Conservation (phyloP, 1,140 invertebrate species). For the Conus ventricosus region DNA sequence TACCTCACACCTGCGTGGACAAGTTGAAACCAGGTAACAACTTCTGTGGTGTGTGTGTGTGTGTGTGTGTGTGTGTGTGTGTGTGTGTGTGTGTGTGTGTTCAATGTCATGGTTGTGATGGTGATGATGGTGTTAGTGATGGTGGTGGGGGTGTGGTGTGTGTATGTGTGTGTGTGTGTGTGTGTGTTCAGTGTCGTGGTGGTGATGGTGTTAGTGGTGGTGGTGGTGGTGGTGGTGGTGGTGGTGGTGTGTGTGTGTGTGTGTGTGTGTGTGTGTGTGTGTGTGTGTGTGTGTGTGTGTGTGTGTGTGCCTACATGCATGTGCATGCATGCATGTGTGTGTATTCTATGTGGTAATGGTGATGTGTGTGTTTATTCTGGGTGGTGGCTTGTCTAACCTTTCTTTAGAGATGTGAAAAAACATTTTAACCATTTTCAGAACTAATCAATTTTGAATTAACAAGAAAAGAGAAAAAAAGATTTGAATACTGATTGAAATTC, state of each 20-base stretch:
- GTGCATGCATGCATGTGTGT: not conserved
- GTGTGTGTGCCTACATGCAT: not conserved
- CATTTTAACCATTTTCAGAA: too few species aligned
- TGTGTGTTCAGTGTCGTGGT: not conserved
- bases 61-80: conserved; percentile 18
- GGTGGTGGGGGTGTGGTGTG: not conserved
- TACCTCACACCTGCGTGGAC: conserved; percentile 61
- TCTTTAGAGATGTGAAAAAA: too few species aligned
- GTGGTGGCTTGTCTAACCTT: too few species aligned
- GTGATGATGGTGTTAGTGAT: too few species aligned
- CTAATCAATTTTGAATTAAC: too few species aligned
- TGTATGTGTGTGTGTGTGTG: not conserved
- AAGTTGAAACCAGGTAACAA: conserved; percentile 68
- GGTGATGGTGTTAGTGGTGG: too few species aligned
- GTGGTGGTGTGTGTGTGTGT: not conserved
- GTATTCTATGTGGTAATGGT: too few species aligned
- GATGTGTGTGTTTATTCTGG: too few species aligned
- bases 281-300: not conserved
- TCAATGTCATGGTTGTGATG: too few species aligned
- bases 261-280: not conserved
- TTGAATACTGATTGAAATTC: too few species aligned
- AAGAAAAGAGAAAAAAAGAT: too few species aligned
- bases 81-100: not conserved
- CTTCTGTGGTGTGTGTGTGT: not conserved
- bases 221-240: too few species aligned